phyloP scores from a whole-genome alignment of 2,888 invertebrate species.

The Phyllotreta cruciferae region DNA sequence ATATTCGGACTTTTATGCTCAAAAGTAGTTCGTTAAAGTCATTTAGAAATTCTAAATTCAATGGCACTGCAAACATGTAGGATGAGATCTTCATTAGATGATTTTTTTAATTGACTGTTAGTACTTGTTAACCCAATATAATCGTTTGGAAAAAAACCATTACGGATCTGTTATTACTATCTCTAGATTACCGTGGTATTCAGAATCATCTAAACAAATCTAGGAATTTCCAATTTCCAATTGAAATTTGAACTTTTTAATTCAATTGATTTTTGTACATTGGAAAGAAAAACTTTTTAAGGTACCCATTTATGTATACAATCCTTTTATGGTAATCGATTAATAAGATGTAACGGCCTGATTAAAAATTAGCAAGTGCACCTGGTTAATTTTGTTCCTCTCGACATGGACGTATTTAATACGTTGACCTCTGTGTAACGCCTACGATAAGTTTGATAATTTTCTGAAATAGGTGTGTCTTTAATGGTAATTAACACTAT shows the following conservation, averaged over 20 bases:
- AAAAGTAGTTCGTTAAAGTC: constrained; percentile 48
- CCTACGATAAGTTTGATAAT: constrained; percentile 45
- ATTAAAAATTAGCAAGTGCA: constrained; percentile 42
- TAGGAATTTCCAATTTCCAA: too few species aligned
- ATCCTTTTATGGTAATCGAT: constrained; percentile 4
- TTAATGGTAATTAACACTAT: constrained; percentile 35
- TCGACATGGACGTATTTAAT: constrained; percentile 32
- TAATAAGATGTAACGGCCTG: not conserved
- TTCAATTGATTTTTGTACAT: not conserved
- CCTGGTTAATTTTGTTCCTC: constrained; percentile 37
- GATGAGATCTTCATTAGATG: constrained; percentile 41
- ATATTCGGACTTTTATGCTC: constrained; percentile 17
- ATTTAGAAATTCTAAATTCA: constrained; percentile 39
- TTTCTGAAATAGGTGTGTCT: constrained; percentile 41
- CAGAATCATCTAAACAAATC: too few species aligned
- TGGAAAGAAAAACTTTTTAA: too few species aligned
- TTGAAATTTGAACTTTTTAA: too few species aligned
- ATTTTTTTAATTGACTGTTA: too few species aligned
- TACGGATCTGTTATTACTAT: too few species aligned
- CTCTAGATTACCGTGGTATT: too few species aligned
- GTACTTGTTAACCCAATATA: too few species aligned
- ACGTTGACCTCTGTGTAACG: constrained; percentile 46
- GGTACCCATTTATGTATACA: not conserved
- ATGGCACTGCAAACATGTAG: constrained; percentile 33
- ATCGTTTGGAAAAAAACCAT: too few species aligned